A percentile compares a stretch with the other conserved stretches of the same genome.
These are phyloP conservation scores for Crax fasciolata DNA, from an alignment of 2,797 vertebrate genomes.

Conservation along the genomic window DNA sequence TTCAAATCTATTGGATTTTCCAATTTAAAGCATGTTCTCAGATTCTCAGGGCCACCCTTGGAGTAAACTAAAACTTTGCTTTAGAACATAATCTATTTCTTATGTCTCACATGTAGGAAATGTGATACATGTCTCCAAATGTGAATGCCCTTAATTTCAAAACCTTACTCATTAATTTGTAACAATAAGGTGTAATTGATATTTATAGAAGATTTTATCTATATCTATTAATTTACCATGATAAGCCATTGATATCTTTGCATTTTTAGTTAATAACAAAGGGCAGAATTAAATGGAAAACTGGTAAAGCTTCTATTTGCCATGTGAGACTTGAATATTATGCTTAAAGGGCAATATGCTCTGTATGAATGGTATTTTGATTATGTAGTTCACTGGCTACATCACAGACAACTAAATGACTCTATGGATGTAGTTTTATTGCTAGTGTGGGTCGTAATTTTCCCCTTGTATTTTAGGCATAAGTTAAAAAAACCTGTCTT, in stretches of 20 bases:
- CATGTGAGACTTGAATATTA: not conserved
- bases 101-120: slow-evolving; percentile 47
- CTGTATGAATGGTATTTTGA: slow-evolving; percentile 18
- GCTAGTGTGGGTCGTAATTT: not conserved
- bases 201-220: slow-evolving; percentile 82
- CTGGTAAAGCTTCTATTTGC: slow-evolving; percentile 34
- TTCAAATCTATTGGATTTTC: not conserved
- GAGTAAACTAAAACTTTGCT: slow-evolving; percentile 25
- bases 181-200: slow-evolving; percentile 82
- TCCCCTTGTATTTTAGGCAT: not conserved
- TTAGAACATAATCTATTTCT: slow-evolving; percentile 55
- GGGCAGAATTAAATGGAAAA: slow-evolving; percentile 30
- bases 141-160: slow-evolving; percentile 71
- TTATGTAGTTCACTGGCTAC: not conserved
- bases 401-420: not conserved
- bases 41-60: not conserved
- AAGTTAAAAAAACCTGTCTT: not conserved
- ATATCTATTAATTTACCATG: slow-evolving; percentile 73
- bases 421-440: not conserved
- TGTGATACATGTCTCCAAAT: slow-evolving; percentile 59
- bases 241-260: slow-evolving; percentile 54
- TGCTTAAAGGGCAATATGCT: slow-evolving; percentile 22
- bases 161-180: slow-evolving; percentile 76
- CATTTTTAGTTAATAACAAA: slow-evolving; percentile 45
- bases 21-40: not conserved